Evolutionary conservation across 2,888 invertebrate genomes (phyloP).

Genomic region (Lithophane leautieri): DNA sequence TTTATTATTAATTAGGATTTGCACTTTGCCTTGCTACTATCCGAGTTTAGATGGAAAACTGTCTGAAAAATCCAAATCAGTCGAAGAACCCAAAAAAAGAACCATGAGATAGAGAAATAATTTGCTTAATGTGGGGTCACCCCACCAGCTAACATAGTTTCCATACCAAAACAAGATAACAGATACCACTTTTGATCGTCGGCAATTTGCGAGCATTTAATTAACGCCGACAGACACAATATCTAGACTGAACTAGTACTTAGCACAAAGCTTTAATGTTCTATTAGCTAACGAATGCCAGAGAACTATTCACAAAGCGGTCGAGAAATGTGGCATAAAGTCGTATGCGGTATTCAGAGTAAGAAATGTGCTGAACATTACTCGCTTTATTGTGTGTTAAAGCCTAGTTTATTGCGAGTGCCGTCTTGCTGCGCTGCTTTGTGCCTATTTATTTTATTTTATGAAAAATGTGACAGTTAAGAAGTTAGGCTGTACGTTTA

Average conservation of each 20-base stretch:
- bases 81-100: neutral
- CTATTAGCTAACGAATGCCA: slow-evolving; percentile 60
- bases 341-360: slow-evolving; percentile 50
- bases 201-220: slow-evolving; percentile 58
- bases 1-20: too few species aligned
- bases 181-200: slow-evolving; percentile 36
- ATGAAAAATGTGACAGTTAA: slow-evolving; percentile 39
- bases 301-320: slow-evolving; percentile 50
- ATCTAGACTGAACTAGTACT: slow-evolving; percentile 54
- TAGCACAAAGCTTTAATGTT: slow-evolving; percentile 63
- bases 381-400: slow-evolving; percentile 60
- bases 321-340: slow-evolving; percentile 47
- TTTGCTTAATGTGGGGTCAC: neutral
- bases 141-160: neutral
- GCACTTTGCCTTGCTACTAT: neutral
- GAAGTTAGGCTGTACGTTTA: slow-evolving; percentile 10
- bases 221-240: slow-evolving; percentile 47
- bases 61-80: neutral
- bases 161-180: slow-evolving; percentile 27
- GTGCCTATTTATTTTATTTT: slow-evolving; percentile 53
- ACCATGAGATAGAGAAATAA: neutral
- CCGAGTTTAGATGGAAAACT: neutral
- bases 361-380: slow-evolving; percentile 56
- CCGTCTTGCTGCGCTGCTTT: slow-evolving; percentile 39
- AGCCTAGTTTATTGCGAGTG: slow-evolving; percentile 60